phyloP scores from a whole-genome alignment of 2,797 vertebrate species.

The Neosalanx taihuensis region DNA sequence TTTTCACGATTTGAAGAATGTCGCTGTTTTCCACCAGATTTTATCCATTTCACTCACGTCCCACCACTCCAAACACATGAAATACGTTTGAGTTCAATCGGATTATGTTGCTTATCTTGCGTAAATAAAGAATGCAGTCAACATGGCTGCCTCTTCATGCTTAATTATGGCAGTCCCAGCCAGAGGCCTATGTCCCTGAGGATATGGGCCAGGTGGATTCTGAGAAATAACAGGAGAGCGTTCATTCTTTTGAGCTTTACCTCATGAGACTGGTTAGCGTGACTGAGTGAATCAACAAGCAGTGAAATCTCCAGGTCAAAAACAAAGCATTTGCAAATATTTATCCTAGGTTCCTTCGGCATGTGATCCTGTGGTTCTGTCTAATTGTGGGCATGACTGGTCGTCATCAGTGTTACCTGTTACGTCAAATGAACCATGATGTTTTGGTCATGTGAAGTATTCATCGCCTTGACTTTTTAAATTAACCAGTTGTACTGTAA shows the following conservation, averaged over 20 bases:
- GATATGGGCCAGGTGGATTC: conserved; percentile 33
- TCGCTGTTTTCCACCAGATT: conserved; percentile 39
- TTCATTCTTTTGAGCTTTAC: conserved; percentile 42
- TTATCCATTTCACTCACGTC: conserved; percentile 36
- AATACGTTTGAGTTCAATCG: conserved; percentile 28
- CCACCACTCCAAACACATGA: conserved; percentile 24
- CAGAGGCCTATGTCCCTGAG: conserved; percentile 40
- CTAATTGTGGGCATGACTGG: conserved; percentile 34
- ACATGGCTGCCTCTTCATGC: background rate
- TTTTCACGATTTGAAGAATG: conserved; percentile 57
- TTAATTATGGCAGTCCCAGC: conserved; percentile 27
- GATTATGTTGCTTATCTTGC: conserved; percentile 38
- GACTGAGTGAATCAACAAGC: conserved; percentile 42
- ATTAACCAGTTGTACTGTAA: background rate
- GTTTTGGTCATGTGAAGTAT: conserved; percentile 33
- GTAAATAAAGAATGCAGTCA: conserved; percentile 18
- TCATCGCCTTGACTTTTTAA: background rate
- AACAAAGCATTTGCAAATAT: conserved; percentile 33
- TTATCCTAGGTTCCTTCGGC: conserved; percentile 25
- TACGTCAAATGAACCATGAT: conserved; percentile 50
- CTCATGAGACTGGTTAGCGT: conserved; percentile 30
- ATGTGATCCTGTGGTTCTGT: conserved; percentile 26
- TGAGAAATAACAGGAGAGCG: conserved; percentile 41
- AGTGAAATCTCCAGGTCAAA: conserved; percentile 42
- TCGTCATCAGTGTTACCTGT: conserved; percentile 34